Evolutionary conservation across 1,140 invertebrate genomes (phyloP).

Genomic region (Orussus abietinus): DNA sequence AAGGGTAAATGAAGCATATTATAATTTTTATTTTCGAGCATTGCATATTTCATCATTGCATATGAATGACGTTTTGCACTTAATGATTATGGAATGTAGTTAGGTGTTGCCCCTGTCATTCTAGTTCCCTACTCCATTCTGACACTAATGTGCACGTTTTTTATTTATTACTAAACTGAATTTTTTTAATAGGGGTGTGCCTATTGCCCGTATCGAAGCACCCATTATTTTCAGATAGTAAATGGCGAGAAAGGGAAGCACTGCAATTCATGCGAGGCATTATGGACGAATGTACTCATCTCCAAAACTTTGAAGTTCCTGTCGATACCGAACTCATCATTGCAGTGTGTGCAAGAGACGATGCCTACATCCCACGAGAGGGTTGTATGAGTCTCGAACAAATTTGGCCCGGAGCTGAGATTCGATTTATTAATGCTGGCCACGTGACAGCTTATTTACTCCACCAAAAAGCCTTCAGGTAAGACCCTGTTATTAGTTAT

Average conservation of each 20-base stretch:
- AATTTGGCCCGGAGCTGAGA: conserved; percentile 88
- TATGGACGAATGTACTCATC: conserved; percentile 98
- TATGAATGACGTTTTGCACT: too few species aligned
- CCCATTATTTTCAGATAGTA: conserved; percentile 33
- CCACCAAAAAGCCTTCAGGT: conserved; percentile 85
- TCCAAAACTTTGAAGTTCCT: conserved; percentile 85
- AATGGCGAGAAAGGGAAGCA: conserved; percentile 66
- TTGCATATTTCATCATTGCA: too few species aligned
- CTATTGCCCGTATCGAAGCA: conserved; percentile 40
- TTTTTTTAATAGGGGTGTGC: conserved; percentile 34
- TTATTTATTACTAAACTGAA: conserved; percentile 9
- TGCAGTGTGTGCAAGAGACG: conserved; percentile 79
- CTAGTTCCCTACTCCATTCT: too few species aligned
- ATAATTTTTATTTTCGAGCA: too few species aligned
- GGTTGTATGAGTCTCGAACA: conserved; percentile 76
- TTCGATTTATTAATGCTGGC: conserved; percentile 83
- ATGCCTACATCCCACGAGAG: conserved; percentile 89
- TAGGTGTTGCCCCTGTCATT: too few species aligned
- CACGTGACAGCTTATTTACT: conserved; percentile 88
- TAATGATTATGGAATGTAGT: too few species aligned
- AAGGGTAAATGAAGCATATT: conserved; percentile 44
- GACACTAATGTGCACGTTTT: conserved; percentile 12
- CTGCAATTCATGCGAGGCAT: conserved; percentile 94
- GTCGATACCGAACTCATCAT: conserved; percentile 83
- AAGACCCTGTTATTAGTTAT: conserved; percentile 16